Base-by-base conservation (phyloP, 2,797 vertebrate genomes). In the Propithecus deckenii region DNA sequence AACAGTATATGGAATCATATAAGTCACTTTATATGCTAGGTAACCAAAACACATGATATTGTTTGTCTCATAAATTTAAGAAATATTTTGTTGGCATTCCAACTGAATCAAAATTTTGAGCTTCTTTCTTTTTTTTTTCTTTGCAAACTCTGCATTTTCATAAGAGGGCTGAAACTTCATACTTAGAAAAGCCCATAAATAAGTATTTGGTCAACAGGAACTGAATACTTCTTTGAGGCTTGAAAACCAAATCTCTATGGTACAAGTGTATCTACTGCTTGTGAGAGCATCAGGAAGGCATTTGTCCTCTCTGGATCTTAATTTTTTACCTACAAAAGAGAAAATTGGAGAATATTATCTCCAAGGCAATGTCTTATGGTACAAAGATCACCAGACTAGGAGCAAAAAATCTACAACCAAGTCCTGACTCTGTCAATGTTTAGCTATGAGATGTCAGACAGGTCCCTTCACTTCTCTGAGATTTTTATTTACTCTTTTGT, bases 151-250 rank as follows among this genome's bases (percentile, higher is more conserved):
- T 95, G 94, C 96, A 93, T 98, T 97, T 98, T 98, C 96, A 98
- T 97, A 97, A 95, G 67, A 95, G 65, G 96, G 93, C 96, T 96
- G 78, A 98, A 98, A 98, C 94, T 97, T 98, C 97, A 97, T 96
- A 98, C 98, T 98, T 98, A 98, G 97, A 97, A 96, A 98, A 97
- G 71, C 97, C 95, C 88, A 96, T 97, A 97, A 97, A 97, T 91
- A 98, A 98, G 95, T 98, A 98, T 96, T 98, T 97, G 92, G 90
- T 97, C 98, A 98, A 97, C 94, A 98, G 97, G 95, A 97, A 96
- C 90, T 97, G 90, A 98, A 97, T 91, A 96, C 87, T 97, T 96
- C 96, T 97, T 98, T 94, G 97, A 98, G 96, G 96, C 96, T 97
- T 96, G 96, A 96, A 97, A 97, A 96, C 84, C 95, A 32, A 63